Percentiles rank a stretch among this genome's conserved stretches.
These are phyloP conservation scores for Macaria notata DNA, from an alignment of 2,888 invertebrate genomes.

Conservation along the genomic window DNA sequence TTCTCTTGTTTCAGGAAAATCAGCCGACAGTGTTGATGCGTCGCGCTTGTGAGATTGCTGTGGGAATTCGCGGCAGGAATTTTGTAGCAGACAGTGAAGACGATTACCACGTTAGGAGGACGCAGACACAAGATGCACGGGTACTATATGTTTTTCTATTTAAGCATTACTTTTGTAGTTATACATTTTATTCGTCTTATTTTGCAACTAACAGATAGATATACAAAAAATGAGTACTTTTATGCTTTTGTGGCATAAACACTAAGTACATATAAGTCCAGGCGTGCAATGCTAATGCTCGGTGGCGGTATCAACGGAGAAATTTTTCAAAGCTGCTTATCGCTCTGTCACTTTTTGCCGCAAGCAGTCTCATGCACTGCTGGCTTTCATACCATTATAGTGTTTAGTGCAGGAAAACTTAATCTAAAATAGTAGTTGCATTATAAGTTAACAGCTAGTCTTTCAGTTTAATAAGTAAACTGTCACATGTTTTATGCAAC, in stretches of 20 bases:
- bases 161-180: too few species aligned
- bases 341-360: constrained; percentile 4
- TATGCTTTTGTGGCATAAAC: too few species aligned
- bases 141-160: constrained; percentile 36
- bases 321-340: constrained; percentile 12
- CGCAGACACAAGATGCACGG: constrained; percentile 51
- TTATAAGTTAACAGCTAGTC: too few species aligned
- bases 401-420: constrained; percentile 8
- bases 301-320: neutral
- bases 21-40: constrained; percentile 66
- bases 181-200: too few species aligned
- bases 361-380: neutral
- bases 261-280: too few species aligned
- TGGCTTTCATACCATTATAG: neutral
- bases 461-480: too few species aligned
- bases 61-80: constrained; percentile 41
- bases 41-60: constrained; percentile 69
- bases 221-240: too few species aligned
- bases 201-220: too few species aligned
- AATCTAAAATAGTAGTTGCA: too few species aligned
- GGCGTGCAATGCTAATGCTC: neutral
- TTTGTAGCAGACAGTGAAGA: too few species aligned
- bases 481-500: too few species aligned
- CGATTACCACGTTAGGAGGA: too few species aligned
- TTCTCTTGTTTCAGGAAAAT: constrained; percentile 48